These are phyloP conservation scores for Mya arenaria DNA, from an alignment of 1,140 invertebrate genomes.

Conservation along the genomic window DNA sequence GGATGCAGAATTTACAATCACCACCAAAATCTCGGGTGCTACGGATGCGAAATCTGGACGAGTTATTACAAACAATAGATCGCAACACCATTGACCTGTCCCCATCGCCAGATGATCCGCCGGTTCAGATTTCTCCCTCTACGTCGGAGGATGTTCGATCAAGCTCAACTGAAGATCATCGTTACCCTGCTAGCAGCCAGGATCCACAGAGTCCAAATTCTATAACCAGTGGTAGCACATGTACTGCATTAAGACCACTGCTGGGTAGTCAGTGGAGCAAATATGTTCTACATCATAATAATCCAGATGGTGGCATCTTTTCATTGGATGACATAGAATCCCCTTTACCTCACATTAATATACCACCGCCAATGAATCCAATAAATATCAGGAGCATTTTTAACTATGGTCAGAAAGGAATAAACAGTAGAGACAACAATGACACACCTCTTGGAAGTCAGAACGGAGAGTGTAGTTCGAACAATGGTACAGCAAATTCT, in stretches of 20 bases:
- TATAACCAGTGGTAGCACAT: slow-evolving; percentile 70
- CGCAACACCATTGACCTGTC: slow-evolving; percentile 76
- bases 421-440: slow-evolving; percentile 63
- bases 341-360: slow-evolving; percentile 67
- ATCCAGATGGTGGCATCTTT: slow-evolving; percentile 50
- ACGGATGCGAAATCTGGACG: slow-evolving; percentile 72
- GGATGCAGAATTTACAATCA: slow-evolving; percentile 65
- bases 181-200: slow-evolving; percentile 60
- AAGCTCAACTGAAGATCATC: slow-evolving; percentile 72
- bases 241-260: slow-evolving; percentile 64
- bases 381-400: slow-evolving; percentile 73
- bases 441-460: slow-evolving; percentile 73
- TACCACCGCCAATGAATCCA: slow-evolving; percentile 76
- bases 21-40: slow-evolving; percentile 74
- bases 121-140: slow-evolving; percentile 72
- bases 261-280: slow-evolving; percentile 73
- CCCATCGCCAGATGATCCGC: slow-evolving; percentile 75
- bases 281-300: slow-evolving; percentile 68
- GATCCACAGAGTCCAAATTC: slow-evolving; percentile 72
- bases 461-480: slow-evolving; percentile 67
- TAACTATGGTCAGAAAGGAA: slow-evolving; percentile 64
- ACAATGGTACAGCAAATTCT: slow-evolving; percentile 70
- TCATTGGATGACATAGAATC: slow-evolving; percentile 62
- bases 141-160: slow-evolving; percentile 76
- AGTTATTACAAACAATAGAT: slow-evolving; percentile 70